Conservation (phyloP, 2,113 vertebrate genomes). For the Zeus faber region DNA sequence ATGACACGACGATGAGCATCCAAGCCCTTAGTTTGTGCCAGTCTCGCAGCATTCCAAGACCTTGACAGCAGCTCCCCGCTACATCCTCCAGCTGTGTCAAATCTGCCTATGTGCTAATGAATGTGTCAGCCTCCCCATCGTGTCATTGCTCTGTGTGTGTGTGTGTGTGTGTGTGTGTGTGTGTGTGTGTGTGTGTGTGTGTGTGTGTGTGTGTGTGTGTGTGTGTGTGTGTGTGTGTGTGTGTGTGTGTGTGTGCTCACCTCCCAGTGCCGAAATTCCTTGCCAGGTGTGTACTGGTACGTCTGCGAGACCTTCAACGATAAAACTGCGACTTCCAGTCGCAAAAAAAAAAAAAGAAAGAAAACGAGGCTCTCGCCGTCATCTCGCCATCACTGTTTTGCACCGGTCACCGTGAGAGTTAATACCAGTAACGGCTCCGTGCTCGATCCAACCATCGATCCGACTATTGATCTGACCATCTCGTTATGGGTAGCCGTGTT, state of each 20-base stretch:
- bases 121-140: conserved; percentile 64
- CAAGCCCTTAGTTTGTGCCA: conserved; percentile 73
- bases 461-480: no score
- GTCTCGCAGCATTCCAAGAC: conserved; percentile 71
- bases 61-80: conserved; percentile 73
- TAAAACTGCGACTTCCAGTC: no score
- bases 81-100: conserved; percentile 70
- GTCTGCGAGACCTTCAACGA: no score
- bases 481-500: no score
- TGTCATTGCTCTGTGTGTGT: conserved; percentile 53
- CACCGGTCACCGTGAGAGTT: no score
- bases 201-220: background rate
- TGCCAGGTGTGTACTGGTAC: no score
- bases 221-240: background rate
- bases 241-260: conserved; percentile 14
- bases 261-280: no score
- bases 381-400: no score
- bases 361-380: no score
- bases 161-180: background rate
- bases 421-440: no score
- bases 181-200: background rate
- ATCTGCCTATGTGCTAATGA: conserved; percentile 75
- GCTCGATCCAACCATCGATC: no score
- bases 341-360: no score
- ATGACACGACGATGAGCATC: conserved; percentile 70